A percentile compares a stretch with the other conserved stretches of the same genome.
Evolutionary conservation across 2,888 invertebrate species (phyloP).

Genomic region (Himalopsyche anomala): DNA sequence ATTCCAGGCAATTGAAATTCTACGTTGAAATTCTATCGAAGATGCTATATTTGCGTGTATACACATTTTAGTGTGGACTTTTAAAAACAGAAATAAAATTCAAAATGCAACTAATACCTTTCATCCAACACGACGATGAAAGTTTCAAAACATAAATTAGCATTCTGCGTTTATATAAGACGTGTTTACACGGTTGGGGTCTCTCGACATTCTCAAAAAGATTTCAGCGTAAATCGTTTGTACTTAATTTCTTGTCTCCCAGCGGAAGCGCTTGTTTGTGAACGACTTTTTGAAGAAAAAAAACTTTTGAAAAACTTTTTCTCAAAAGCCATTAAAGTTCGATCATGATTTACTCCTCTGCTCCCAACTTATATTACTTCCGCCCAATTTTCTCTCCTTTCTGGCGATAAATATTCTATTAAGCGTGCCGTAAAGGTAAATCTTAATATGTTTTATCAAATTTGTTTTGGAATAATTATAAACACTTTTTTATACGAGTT

Average conservation of each 20-base stretch:
- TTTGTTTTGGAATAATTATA: constrained; percentile 25
- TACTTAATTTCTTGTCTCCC: constrained; percentile 56
- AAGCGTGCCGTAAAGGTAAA: constrained; percentile 5
- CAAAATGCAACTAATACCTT: too few relatives aligned
- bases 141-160: constrained; percentile 22
- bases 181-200: background rate
- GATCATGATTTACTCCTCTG: constrained; percentile 59
- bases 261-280: constrained; percentile 56
- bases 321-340: constrained; percentile 60
- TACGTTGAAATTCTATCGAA: too few relatives aligned
- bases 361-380: constrained; percentile 41
- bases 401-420: constrained; percentile 24
- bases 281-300: constrained; percentile 53
- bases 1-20: too few relatives aligned
- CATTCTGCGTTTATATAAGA: constrained; percentile 7
- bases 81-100: too few relatives aligned
- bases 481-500: constrained; percentile 18
- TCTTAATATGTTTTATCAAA: constrained; percentile 30
- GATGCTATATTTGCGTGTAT: too few relatives aligned
- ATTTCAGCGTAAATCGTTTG: constrained; percentile 26
- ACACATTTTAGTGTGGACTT: too few relatives aligned
- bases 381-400: constrained; percentile 38
- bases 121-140: background rate
- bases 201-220: constrained; percentile 8
- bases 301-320: constrained; percentile 44